These are phyloP conservation scores for Synodontis membranacea DNA, from an alignment of 2,113 vertebrate species.

Conservation along the genomic window DNA sequence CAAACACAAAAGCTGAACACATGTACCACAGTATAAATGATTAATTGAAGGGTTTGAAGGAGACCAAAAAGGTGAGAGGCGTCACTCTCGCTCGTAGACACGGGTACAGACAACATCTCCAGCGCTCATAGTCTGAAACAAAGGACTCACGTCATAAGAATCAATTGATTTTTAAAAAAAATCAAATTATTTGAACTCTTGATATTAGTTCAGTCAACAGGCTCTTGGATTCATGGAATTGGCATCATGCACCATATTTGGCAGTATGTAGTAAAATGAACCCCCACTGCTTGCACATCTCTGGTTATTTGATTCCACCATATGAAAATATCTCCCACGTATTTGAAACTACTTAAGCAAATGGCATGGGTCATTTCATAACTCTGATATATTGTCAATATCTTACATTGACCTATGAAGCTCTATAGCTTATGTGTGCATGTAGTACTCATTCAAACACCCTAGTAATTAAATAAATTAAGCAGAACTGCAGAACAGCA, in stretches of 20 bases:
- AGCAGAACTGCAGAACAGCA: not conserved
- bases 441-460: not conserved
- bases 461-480: not conserved
- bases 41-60: not conserved
- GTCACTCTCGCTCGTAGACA: slow-evolving; percentile 83
- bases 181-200: not conserved
- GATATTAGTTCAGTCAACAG: not conserved
- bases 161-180: not conserved
- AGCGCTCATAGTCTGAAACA: slow-evolving; percentile 84
- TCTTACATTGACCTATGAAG: not conserved
- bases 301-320: not conserved
- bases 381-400: not conserved
- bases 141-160: slow-evolving; percentile 26
- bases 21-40: slow-evolving; percentile 41
- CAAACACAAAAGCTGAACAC: not conserved
- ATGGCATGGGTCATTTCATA: too few relatives aligned
- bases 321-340: not conserved
- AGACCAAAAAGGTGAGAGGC: slow-evolving; percentile 40
- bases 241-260: not conserved
- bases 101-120: slow-evolving; percentile 87
- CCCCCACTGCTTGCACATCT: not conserved
- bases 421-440: not conserved
- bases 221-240: not conserved
- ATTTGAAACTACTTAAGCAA: not conserved
- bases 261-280: not conserved